Base-by-base conservation (phyloP, 2,113 vertebrate species). In the Turnix velox region DNA sequence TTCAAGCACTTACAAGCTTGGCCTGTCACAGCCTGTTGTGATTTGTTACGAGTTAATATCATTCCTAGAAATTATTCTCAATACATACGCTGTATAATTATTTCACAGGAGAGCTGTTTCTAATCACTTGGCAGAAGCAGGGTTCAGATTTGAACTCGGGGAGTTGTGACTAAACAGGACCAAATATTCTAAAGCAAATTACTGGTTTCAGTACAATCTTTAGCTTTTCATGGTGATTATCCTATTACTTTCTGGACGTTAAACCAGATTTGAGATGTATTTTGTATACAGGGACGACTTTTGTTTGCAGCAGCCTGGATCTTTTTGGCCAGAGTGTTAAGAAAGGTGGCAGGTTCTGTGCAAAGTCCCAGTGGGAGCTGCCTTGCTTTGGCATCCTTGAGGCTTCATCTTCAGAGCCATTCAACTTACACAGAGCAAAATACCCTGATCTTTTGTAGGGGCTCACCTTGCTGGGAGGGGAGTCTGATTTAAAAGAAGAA, bases 31-130 rank as follows among this genome's bases (percentile, higher is more conserved):
- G 40, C 46, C 42, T 80, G 58, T 66, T 76, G 77, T 87, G 88
- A 89, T 87, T 94, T 92, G 69, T 79, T 69, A n/a, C 35, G 39
- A 40, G 87, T 92, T 89, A 73, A 69, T 91, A 22, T 13, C 73
- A 69, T 91, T 87, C 90, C 71, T 96, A 94, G 78, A 95, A 87
- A 79, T 66, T 84, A 22, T 88, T 79, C 58, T 62, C 49, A 24
- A 15, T 77, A 31, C 28, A 30, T 10, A 4, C 16, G 31, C 33
- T 84, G 12, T 52, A 17, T 69, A 82, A 76, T 31, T 61, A n/a
- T 79, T 91, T 94, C 81, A 75, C 62, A 68, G 66, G 67, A 75
- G 37, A 25, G 62, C 62, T 89, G 42, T 11, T 79, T 83, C 33
- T 65, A 28, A 42, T 79, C 55, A 52, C 69, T n/a, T 72, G 66